Base-by-base conservation (phyloP, 2,113 vertebrate species). In the Drymodes brunneopygia region DNA sequence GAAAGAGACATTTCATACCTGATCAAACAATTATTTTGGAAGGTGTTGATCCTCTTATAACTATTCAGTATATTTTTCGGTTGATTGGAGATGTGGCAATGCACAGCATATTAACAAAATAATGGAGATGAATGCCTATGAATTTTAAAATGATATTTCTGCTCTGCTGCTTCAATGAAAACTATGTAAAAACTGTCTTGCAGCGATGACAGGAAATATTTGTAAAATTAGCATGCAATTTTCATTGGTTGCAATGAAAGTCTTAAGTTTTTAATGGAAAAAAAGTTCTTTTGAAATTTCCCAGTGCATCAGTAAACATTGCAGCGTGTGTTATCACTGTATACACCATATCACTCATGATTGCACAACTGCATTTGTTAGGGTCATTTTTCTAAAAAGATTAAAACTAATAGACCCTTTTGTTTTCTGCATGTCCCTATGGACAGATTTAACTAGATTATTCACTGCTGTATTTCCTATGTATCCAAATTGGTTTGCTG, bases 11-110 rank as follows among this genome's bases (percentile, higher is more conserved):
- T n/a, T 93, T 95, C 88, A 95, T 78, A 95, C 88, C 66, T 89
- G 81, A 92, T 95, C 84, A 95, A 90, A 96, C 69, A 95, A 90
- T 94, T 93, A 92, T 94, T 97, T 92, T 92, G 47, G 36, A 95
- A 95, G 90, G 70, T 90, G 77, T 40, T 90, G 90, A 95, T 95
- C 84, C 57, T 95, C 74, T 95, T 92, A 84, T 70, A 94, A 54
- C 53, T 81, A 75, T 60, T 90, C 83, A 72, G 72, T 45, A 28
- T 81, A 86, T 83, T 89, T 95, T 94, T 90, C 0, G 4, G 81
- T 84, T 94, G 69, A 90, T 50, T 97, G 81, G 54, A 94, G 50
- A 53, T 51, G 42, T 75, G 54, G 36, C 62, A 88, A 86, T 83
- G 83, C 85, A 81, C 22, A 88, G 70, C 58, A 93, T 93, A 93